Conservation (phyloP, 2,113 vertebrate species). For the Turdus rufiventris region DNA sequence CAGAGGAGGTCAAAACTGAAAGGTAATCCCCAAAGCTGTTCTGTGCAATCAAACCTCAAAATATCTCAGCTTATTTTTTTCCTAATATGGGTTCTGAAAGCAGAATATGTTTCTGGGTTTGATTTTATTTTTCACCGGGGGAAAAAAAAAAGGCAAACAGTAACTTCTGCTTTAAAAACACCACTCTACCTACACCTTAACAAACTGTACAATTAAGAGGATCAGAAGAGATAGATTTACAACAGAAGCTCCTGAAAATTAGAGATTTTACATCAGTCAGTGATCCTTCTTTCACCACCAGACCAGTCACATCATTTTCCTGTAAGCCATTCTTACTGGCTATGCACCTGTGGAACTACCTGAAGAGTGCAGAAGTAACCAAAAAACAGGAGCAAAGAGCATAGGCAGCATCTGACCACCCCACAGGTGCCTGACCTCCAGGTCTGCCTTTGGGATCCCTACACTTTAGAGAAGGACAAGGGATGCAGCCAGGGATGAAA, state of each 20-base stretch:
- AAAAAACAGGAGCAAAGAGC: background rate
- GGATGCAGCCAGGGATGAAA: background rate
- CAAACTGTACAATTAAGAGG: background rate
- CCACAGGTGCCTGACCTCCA: background rate
- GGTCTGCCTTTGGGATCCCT: background rate
- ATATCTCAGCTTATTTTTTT: background rate
- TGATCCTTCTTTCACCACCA: background rate
- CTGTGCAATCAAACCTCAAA: background rate
- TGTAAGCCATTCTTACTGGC: background rate
- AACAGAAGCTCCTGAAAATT: background rate
- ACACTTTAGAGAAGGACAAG: background rate
- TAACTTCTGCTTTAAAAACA: background rate
- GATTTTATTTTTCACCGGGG: background rate
- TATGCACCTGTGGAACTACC: background rate
- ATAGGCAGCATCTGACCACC: background rate
- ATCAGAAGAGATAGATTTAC: background rate
- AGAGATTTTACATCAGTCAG: background rate
- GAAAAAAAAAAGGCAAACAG: background rate
- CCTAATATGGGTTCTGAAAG: background rate
- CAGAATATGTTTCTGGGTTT: background rate
- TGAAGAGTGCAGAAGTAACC: background rate
- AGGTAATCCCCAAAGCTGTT: background rate
- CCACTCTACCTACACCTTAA: accelerated
- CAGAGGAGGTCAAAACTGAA: background rate
- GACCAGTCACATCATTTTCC: background rate